phyloP scores from a whole-genome alignment of 1,140 invertebrate species.

The Drosophila funebris region DNA sequence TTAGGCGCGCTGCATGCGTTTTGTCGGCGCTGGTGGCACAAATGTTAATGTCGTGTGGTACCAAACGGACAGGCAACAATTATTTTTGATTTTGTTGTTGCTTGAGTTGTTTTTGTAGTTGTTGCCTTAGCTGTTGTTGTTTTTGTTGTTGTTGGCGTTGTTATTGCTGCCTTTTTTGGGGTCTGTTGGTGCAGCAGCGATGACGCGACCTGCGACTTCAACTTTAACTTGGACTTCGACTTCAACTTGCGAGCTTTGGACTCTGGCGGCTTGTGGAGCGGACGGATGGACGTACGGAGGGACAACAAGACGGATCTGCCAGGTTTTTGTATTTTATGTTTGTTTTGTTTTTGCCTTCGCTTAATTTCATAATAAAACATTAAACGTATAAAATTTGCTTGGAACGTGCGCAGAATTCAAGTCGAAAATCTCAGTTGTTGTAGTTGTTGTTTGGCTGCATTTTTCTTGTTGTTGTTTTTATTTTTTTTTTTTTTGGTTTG shows the following conservation, averaged over 20 bases:
- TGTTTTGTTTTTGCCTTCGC: conserved; percentile 16
- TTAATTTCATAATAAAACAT: conserved; percentile 78
- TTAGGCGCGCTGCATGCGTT: conserved; percentile 25
- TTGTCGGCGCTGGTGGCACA: conserved; percentile 59
- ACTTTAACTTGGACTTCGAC: conserved; percentile 24
- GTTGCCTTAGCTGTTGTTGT: no score
- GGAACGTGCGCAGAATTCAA: conserved; percentile 68
- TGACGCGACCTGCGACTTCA: conserved; percentile 43
- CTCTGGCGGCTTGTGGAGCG: conserved; percentile 16
- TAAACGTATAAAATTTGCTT: conserved; percentile 73
- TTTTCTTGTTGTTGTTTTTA: conserved; percentile 38
- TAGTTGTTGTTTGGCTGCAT: conserved; percentile 31
- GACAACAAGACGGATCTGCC: conserved; percentile 8
- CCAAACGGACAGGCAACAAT: conserved; percentile 31
- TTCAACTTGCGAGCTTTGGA: conserved; percentile 14
- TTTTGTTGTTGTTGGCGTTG: neutral
- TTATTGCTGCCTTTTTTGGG: conserved; percentile 24
- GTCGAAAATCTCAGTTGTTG: conserved; percentile 42
- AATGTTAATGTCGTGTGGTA: conserved; percentile 67
- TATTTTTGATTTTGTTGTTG: conserved; percentile 27
- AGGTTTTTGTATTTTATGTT: conserved; percentile 14
- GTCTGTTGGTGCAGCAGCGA: conserved; percentile 16
- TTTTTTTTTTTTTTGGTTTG: conserved; percentile 26
- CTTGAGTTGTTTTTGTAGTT: neutral
- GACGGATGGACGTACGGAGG: conserved; percentile 8